Evolutionary conservation across 2,888 invertebrate species (phyloP).

Genomic region (Ormyrus thymus): DNA sequence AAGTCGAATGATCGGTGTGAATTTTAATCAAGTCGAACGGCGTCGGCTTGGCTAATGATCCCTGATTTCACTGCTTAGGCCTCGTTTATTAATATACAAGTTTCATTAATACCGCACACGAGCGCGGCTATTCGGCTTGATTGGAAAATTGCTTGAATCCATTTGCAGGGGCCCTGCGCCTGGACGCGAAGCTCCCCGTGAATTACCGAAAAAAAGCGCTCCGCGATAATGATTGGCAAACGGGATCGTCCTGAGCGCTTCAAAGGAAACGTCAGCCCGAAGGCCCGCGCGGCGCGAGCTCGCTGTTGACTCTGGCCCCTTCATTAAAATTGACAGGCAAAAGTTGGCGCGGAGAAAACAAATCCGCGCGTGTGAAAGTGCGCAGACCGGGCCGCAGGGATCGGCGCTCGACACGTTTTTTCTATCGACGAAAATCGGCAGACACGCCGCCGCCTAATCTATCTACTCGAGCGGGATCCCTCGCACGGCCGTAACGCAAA

Average conservation of each 20-base stretch:
- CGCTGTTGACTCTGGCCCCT: slow-evolving; percentile 36
- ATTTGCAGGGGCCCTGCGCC: too few species aligned
- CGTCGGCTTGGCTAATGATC: neutral
- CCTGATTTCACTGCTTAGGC: too few species aligned
- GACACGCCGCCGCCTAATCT: slow-evolving; percentile 57
- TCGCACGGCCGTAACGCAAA: slow-evolving; percentile 34
- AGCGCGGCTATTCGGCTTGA: too few species aligned
- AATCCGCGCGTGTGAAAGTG: neutral
- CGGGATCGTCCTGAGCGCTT: neutral
- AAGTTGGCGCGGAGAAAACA: slow-evolving; percentile 19
- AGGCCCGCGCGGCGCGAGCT: neutral
- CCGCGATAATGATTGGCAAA: neutral
- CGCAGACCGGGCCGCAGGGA: too few species aligned
- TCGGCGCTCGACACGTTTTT: slow-evolving; percentile 41
- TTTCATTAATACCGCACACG: too few species aligned
- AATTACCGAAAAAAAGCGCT: too few species aligned
- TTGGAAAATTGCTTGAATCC: too few species aligned
- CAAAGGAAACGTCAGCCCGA: slow-evolving; percentile 44
- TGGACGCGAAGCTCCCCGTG: too few species aligned
- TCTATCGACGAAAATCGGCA: slow-evolving; percentile 55
- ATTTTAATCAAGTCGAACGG: slow-evolving; percentile 12
- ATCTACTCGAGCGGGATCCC: slow-evolving; percentile 53
- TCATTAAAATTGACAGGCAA: slow-evolving; percentile 44
- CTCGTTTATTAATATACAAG: too few species aligned
- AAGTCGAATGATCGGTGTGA: slow-evolving; percentile 22